Conservation (phyloP, 92 coral and sea anemone species). For the Pocillopora meandrina region DNA sequence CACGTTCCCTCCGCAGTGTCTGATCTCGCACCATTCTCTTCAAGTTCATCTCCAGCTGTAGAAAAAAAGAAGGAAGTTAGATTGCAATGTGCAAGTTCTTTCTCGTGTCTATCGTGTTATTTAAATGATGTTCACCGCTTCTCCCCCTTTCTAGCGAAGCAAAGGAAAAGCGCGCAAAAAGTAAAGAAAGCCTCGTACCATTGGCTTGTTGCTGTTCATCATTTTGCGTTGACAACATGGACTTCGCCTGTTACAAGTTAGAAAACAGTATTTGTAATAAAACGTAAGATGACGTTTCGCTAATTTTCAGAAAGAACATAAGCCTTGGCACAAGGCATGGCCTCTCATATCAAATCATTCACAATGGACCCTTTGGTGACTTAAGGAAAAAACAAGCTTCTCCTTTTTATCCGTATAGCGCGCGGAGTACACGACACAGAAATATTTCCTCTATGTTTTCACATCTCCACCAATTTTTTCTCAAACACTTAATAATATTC, state of each 20-base stretch:
- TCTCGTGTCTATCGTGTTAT: too few relatives aligned
- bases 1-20: background rate
- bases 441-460: too few relatives aligned
- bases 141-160: background rate
- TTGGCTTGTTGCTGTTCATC: constrained; percentile 1
- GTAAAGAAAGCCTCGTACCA: constrained; percentile 15
- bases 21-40: background rate
- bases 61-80: background rate
- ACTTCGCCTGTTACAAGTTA: constrained; percentile 25
- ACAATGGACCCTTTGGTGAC: too few relatives aligned
- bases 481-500: too few relatives aligned
- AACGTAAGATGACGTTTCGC: too few relatives aligned
- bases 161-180: background rate
- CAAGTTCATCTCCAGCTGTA: background rate
- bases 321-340: too few relatives aligned
- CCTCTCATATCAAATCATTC: too few relatives aligned
- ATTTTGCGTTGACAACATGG: background rate
- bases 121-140: background rate
- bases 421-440: too few relatives aligned
- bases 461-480: too few relatives aligned
- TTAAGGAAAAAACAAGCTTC: too few relatives aligned
- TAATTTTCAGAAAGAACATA: too few relatives aligned
- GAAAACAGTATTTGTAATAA: background rate
- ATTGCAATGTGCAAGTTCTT: background rate
- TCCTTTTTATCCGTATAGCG: too few relatives aligned